Conservation (phyloP, 1,140 invertebrate species). For the Drosophila pandora region DNA sequence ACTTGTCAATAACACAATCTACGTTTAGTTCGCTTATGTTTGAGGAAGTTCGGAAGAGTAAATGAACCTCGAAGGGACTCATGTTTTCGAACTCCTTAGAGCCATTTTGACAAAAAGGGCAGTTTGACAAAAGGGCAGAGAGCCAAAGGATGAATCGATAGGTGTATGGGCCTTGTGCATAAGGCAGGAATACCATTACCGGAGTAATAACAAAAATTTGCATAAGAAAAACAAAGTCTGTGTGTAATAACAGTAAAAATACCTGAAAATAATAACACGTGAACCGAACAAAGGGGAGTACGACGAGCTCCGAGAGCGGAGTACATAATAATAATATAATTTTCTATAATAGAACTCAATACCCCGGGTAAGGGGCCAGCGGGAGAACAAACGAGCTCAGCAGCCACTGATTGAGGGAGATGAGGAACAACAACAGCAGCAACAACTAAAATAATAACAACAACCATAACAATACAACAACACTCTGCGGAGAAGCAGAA, state of each 20-base stretch:
- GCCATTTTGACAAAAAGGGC: conserved; percentile 24
- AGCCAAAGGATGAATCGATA: conserved; percentile 4
- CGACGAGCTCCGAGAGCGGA: conserved; percentile 39
- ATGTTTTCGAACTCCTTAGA: too few species aligned
- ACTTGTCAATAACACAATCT: not conserved
- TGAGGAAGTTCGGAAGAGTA: too few species aligned
- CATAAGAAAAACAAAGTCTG: conserved; percentile 54
- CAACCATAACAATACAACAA: conserved; percentile 58
- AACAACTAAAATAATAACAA: conserved; percentile 45
- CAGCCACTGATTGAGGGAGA: conserved; percentile 48
- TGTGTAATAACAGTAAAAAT: conserved; percentile 71
- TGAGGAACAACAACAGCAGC: conserved; percentile 55
- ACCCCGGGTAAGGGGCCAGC: conserved; percentile 15
- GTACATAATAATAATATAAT: conserved; percentile 81
- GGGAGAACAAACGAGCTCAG: conserved; percentile 28
- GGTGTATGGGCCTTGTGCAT: not conserved
- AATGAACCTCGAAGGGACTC: not conserved
- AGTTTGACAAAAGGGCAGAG: conserved; percentile 20
- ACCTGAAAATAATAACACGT: conserved; percentile 54
- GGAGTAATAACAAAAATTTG: conserved; percentile 48
- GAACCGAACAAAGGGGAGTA: conserved; percentile 13
- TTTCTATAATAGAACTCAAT: conserved; percentile 78
- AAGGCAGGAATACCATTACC: conserved; percentile 6
- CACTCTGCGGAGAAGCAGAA: conserved; percentile 28
- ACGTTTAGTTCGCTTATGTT: too few species aligned